Percentiles rank a stretch among this genome's conserved stretches.
These are phyloP conservation scores for Ectropis crepuscularia DNA, from an alignment of 2,888 invertebrate species.

Conservation along the genomic window DNA sequence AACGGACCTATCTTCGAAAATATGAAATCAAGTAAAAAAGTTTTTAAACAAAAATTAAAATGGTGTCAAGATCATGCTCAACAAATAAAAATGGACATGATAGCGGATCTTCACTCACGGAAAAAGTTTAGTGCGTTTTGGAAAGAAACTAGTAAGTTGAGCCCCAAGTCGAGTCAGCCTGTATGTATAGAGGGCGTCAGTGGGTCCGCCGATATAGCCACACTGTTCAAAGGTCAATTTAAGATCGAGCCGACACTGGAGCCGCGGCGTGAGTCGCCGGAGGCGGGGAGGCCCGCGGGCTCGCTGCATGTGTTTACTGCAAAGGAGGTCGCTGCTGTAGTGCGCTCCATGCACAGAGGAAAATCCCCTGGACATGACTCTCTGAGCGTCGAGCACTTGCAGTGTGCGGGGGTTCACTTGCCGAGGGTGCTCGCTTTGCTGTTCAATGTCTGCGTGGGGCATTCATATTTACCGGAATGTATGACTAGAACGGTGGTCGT, in stretches of 20 bases:
- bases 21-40: conserved; percentile 9
- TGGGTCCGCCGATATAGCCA: conserved; percentile 9
- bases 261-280: neutral
- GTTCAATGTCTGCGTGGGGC: conserved; percentile 33
- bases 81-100: conserved; percentile 14
- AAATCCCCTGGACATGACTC: conserved; percentile 32
- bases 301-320: conserved; percentile 2
- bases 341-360: conserved; percentile 1
- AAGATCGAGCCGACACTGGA: neutral
- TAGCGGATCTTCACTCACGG: conserved; percentile 2
- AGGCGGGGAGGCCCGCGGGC: neutral
- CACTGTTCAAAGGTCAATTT: neutral
- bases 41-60: conserved; percentile 13
- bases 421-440: conserved; percentile 31
- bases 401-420: conserved; percentile 35
- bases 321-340: neutral
- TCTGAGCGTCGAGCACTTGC: conserved; percentile 37
- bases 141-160: conserved; percentile 20
- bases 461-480: conserved; percentile 18
- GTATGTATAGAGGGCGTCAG: conserved; percentile 10
- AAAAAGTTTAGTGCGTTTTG: conserved; percentile 21
- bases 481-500: conserved; percentile 34
- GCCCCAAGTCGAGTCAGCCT: neutral
- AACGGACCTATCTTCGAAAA: neutral
- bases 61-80: conserved; percentile 18